Evolutionary conservation across 2,113 vertebrate genomes (phyloP).

Genomic region (Trichechus manatus): DNA sequence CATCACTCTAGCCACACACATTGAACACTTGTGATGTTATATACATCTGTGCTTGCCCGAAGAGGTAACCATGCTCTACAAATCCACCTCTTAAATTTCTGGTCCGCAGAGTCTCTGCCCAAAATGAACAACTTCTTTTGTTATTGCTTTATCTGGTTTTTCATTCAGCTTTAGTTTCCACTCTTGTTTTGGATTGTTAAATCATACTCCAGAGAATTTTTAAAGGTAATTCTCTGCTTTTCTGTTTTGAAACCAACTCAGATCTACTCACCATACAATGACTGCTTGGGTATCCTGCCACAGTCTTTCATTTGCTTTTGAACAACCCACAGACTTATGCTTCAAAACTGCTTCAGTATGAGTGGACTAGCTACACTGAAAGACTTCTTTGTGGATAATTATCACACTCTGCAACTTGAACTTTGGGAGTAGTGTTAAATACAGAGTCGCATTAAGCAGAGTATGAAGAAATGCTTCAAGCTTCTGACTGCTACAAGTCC

Average conservation of each 20-base stretch:
- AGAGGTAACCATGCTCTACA: background rate
- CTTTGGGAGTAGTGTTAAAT: background rate
- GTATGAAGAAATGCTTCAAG: background rate
- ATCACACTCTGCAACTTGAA: background rate
- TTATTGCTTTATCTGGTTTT: slow-evolving; percentile 30
- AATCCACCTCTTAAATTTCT: background rate
- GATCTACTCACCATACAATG: background rate
- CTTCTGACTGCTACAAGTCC: background rate
- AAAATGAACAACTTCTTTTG: background rate
- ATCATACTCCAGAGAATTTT: slow-evolving; percentile 26
- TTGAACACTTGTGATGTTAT: background rate
- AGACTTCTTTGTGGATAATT: background rate
- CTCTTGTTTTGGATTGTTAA: slow-evolving; percentile 36
- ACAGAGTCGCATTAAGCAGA: background rate
- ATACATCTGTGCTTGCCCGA: background rate
- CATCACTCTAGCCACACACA: background rate
- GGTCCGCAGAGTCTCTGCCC: slow-evolving; percentile 13
- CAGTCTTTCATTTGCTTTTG: background rate
- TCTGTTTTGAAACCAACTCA: background rate
- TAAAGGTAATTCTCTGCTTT: background rate
- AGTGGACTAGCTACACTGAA: background rate
- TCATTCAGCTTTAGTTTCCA: slow-evolving; percentile 15
- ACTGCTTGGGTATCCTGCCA: background rate
- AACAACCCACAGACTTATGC: background rate
- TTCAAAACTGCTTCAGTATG: background rate